Conservation (phyloP, 2,888 invertebrate genomes). For the Hirudinaria manillensis region DNA sequence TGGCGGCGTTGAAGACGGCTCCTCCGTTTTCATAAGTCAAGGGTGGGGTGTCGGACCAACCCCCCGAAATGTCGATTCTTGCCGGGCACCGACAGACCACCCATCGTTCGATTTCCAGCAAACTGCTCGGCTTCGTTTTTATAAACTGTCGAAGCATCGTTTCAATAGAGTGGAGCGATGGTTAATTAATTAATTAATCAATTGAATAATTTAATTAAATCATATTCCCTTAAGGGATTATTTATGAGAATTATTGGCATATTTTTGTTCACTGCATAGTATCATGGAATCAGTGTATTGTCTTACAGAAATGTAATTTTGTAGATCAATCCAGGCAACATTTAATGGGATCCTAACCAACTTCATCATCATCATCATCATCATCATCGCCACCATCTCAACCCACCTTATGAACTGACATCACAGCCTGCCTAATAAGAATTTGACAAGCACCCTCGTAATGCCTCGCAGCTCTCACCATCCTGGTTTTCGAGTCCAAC, state of each 20-base stretch:
- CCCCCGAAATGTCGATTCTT: conserved; percentile 58
- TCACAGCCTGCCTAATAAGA: conserved; percentile 55
- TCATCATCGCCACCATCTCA: no score
- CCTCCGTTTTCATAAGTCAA: conserved; percentile 59
- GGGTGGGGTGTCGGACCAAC: conserved; percentile 61
- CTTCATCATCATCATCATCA: no score
- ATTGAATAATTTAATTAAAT: conserved; percentile 7
- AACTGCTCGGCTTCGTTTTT: conserved; percentile 44
- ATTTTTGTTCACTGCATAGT: no score
- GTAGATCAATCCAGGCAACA: no score
- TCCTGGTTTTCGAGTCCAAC: conserved; percentile 51
- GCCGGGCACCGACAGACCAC: conserved; percentile 56
- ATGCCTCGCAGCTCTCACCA: conserved; percentile 58
- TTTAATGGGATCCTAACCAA: no score
- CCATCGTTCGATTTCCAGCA: conserved; percentile 50
- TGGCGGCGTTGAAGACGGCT: conserved; percentile 55
- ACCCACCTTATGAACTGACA: conserved; percentile 50
- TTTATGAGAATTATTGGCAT: no score
- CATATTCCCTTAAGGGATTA: neutral
- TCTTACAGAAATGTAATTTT: no score
- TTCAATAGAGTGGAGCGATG: neutral
- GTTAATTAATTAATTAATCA: neutral
- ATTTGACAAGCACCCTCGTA: conserved; percentile 58
- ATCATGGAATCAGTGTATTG: no score
- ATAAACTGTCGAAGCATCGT: conserved; percentile 53